Conservation (phyloP, 2,797 vertebrate species). For the Argya squamiceps region DNA sequence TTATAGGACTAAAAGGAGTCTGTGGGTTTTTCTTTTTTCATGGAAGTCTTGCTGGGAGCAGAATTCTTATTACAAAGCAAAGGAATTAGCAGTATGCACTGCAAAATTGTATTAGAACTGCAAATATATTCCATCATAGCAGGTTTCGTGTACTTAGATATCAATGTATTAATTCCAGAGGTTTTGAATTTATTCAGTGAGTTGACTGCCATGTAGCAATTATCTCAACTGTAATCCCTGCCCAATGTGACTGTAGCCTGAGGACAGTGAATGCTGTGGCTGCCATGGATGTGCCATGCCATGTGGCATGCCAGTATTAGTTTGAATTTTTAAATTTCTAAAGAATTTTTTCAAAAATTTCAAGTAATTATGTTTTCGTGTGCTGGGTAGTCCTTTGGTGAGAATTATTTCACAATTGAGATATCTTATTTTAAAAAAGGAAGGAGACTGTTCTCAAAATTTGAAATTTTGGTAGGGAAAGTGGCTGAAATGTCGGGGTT, state of each 20-base stretch:
- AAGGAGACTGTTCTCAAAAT: background rate
- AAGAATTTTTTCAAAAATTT: background rate
- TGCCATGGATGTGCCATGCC: background rate
- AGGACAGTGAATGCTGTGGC: background rate
- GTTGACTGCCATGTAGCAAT: background rate
- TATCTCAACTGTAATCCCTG: background rate
- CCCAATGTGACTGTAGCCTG: background rate
- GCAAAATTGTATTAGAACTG: background rate
- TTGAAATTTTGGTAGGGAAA: background rate
- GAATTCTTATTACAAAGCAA: background rate
- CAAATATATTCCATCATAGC: background rate
- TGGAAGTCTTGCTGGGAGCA: background rate
- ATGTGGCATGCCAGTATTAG: background rate
- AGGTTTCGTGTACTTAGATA: background rate
- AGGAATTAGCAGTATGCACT: background rate
- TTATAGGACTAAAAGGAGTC: background rate
- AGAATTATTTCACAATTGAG: background rate
- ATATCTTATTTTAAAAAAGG: background rate
- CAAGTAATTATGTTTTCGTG: background rate
- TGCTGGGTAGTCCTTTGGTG: background rate
- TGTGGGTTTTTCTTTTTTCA: background rate
- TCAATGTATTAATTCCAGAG: background rate
- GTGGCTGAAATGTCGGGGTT: background rate
- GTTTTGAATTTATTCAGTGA: background rate
- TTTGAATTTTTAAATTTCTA: background rate